Evolutionary conservation across 2,113 vertebrate species (phyloP).

Genomic region (Elaphurus davidianus): DNA sequence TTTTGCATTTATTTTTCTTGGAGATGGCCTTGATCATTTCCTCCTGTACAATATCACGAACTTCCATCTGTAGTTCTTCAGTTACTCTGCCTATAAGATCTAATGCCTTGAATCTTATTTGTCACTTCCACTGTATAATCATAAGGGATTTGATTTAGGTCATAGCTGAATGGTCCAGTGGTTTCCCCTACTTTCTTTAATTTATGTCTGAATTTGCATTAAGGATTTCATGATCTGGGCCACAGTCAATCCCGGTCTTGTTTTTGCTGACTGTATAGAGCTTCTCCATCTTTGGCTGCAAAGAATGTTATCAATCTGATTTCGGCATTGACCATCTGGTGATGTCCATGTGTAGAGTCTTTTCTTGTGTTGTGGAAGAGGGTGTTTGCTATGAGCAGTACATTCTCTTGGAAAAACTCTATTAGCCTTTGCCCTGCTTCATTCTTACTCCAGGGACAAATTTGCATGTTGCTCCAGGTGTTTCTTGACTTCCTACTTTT

Average conservation of each 20-base stretch:
- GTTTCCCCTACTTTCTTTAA: not conserved
- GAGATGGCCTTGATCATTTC: not conserved
- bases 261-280: not conserved
- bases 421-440: not conserved
- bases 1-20: not conserved
- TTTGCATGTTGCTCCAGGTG: not conserved
- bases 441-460: not conserved
- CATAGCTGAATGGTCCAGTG: not conserved
- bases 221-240: not conserved
- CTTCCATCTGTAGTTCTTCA: not conserved
- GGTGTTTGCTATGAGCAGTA: not conserved
- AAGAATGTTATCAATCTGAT: not conserved
- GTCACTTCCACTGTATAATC: not conserved
- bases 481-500: not conserved
- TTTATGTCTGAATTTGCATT: not conserved
- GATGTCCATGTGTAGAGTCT: not conserved
- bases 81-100: not conserved
- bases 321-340: not conserved
- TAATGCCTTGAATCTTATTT: not conserved
- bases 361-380: not conserved
- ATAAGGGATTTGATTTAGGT: not conserved
- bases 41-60: not conserved
- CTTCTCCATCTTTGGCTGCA: not conserved
- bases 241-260: not conserved
- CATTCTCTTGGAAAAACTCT: not conserved